Base-by-base conservation (phyloP, 30 jellyfish, hydroid and myxozoan species). In the Haliclystus octoradiatus region DNA sequence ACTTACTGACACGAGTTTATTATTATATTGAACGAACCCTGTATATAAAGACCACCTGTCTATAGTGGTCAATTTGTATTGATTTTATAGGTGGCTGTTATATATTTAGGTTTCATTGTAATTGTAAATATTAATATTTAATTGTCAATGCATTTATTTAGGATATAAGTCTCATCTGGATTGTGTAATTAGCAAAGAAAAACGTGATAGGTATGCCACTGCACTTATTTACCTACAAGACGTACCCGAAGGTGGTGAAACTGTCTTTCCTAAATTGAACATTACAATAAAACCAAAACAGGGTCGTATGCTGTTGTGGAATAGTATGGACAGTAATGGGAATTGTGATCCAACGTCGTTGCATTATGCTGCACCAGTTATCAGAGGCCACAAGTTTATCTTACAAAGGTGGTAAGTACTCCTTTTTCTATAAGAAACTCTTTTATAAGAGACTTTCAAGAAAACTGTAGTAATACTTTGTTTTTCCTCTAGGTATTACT, bases 331-430 rank as follows among this genome's bases (percentile, higher is more conserved):
- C 22, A 66, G 78, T 1, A 81, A 72, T 33, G 95, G 95, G 1
- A 31, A 30, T 1, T 84, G 95, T 52, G 95, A 84, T 68, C 85
- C 88, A 3, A 71, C 88, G 2, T 84, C 95, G 2, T 26, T 84
- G 26, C 95, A 84, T 63, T 66, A 84, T 67, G 95, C 95, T 28
- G 93, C 95, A 2, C 85, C 85, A 61, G 95, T 84, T 31, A 60
- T 72, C 5, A 47, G 49, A 60, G 95, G 95, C 15, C 75, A 34
- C 50, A 84, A 84, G 34, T 81, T 68, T 65, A 84, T 84, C 31
- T 28, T 84, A 15, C 95, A 84, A 75, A 67, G 95, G 78, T 84
- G 95, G 95, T 84, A 84, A 63, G 93, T n/a, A 12, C 65, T 23
- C 57, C 57, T 40, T 9, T 40, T 5, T 40, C 9, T 19, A 40